Conservation (phyloP, 2,113 vertebrate species). For the Trochalopteron elliotii region DNA sequence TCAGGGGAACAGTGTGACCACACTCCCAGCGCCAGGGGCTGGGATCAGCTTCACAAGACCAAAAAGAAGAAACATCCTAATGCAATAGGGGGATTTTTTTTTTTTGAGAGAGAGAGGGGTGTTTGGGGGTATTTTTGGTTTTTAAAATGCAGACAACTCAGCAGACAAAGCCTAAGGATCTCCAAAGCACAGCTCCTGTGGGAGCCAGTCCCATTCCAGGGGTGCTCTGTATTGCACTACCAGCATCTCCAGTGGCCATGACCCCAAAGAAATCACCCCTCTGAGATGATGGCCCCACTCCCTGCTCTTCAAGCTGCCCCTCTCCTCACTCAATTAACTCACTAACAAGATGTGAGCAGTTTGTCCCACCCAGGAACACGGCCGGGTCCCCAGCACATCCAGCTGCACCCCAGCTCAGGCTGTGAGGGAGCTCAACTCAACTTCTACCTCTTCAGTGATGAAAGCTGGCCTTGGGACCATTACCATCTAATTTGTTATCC, state of each 20-base stretch:
- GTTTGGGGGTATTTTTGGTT: not conserved
- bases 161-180: not conserved
- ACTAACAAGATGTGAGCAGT: constrained; percentile 36
- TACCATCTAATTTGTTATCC: not conserved
- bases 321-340: not conserved
- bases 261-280: not conserved
- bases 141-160: not conserved
- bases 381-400: constrained; percentile 14
- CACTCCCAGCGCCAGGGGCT: not conserved
- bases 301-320: not conserved
- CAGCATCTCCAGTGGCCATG: not conserved
- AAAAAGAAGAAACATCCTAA: not conserved
- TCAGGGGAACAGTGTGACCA: not conserved
- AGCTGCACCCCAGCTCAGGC: constrained; percentile 31
- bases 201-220: not conserved
- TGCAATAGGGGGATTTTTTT: rapidly evolving
- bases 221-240: not conserved
- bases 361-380: not conserved
- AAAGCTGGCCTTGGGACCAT: not conserved
- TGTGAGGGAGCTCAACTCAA: constrained; percentile 20
- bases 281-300: not conserved
- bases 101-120: no score
- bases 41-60: not conserved
- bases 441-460: not conserved
- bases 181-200: rapidly evolving